These are phyloP conservation scores for Brachymystax lenok DNA, from an alignment of 2,797 vertebrate species.

Conservation along the genomic window DNA sequence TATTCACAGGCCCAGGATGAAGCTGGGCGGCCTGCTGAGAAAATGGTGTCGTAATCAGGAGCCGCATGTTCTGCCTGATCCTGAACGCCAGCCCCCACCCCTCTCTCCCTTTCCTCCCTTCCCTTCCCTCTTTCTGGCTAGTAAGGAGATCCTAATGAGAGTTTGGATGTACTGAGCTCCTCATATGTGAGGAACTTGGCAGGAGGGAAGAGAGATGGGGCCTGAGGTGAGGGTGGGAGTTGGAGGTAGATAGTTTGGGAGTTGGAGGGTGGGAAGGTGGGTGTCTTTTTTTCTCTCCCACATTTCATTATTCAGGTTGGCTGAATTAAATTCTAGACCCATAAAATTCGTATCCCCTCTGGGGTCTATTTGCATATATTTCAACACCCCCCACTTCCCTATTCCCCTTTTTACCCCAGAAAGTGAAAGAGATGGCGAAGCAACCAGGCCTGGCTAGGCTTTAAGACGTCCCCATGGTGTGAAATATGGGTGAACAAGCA, in stretches of 20 bases:
- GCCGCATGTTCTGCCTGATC: slow-evolving; percentile 93
- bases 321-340: slow-evolving; percentile 88
- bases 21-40: slow-evolving; percentile 94
- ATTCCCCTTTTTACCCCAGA: slow-evolving; percentile 73
- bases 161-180: slow-evolving; percentile 77
- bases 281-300: slow-evolving; percentile 83
- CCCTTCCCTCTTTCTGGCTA: slow-evolving; percentile 60
- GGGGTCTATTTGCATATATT: slow-evolving; percentile 86
- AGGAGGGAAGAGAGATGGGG: slow-evolving; percentile 70
- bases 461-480: slow-evolving; percentile 83
- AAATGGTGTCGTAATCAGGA: slow-evolving; percentile 99
- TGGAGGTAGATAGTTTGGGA: slow-evolving; percentile 58
- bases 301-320: slow-evolving; percentile 93
- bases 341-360: slow-evolving; percentile 86
- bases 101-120: slow-evolving; percentile 70
- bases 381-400: slow-evolving; percentile 65
- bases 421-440: slow-evolving; percentile 79
- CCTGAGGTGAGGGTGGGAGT: slow-evolving; percentile 65
- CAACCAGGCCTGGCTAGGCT: slow-evolving; percentile 78
- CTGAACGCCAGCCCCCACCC: slow-evolving; percentile 84
- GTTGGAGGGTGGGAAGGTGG: slow-evolving; percentile 45
- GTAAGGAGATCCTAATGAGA: slow-evolving; percentile 91
- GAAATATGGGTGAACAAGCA: slow-evolving; percentile 83
- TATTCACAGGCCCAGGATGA: slow-evolving; percentile 98
- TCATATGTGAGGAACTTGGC: slow-evolving; percentile 72